These are phyloP conservation scores for Elephantulus edwardii DNA, from an alignment of 2,113 vertebrate genomes.

Conservation along the genomic window DNA sequence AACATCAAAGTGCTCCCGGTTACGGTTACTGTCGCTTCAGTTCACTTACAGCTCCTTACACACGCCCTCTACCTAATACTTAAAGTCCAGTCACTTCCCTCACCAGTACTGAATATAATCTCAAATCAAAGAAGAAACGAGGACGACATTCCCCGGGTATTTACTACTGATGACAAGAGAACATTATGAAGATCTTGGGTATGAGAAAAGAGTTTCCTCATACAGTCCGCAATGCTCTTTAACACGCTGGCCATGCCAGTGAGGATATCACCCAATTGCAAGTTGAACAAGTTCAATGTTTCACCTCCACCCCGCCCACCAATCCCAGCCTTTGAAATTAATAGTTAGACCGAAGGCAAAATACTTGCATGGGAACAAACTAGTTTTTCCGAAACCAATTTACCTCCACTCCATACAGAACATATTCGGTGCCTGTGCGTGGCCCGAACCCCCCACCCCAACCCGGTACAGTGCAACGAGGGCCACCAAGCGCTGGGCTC, in stretches of 20 bases:
- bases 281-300: conserved; percentile 19
- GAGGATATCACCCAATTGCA: not conserved
- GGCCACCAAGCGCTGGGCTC: not conserved
- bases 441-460: not conserved
- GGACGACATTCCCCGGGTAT: conserved; percentile 41
- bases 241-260: not conserved
- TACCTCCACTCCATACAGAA: conserved; percentile 64
- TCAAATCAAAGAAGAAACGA: conserved; percentile 43
- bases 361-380: not conserved
- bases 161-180: not conserved
- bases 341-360: not conserved
- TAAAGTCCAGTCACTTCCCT: conserved; percentile 27
- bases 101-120: conserved; percentile 21
- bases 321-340: conserved; percentile 50
- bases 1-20: conserved; percentile 75
- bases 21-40: conserved; percentile 63
- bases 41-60: conserved; percentile 21
- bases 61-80: conserved; percentile 14
- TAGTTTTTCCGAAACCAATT: conserved; percentile 27
- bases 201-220: not conserved
- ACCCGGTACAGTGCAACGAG: not conserved
- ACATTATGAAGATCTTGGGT: not conserved
- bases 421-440: not conserved
- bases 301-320: conserved; percentile 49
- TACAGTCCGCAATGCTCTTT: not conserved